A percentile compares a stretch with the other conserved stretches of the same genome.
phyloP scores from a whole-genome alignment of 2,888 invertebrate genomes.

The Oxyteleia sp. region DNA sequence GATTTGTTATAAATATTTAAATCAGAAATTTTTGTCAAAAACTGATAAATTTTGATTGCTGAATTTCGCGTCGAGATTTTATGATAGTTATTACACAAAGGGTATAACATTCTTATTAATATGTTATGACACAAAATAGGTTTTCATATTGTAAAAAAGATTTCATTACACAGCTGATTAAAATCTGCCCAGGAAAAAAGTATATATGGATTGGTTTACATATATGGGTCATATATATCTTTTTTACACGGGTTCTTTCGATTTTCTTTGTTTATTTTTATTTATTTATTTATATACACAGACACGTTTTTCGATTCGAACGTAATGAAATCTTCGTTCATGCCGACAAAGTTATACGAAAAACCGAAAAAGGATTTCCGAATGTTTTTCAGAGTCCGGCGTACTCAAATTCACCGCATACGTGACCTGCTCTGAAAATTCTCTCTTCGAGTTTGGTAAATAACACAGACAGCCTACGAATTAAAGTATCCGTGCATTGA shows the following conservation, averaged over 20 bases:
- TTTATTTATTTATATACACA: no score
- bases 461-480: slow-evolving; percentile 59
- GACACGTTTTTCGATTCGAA: slow-evolving; percentile 3
- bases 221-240: no score
- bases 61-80: no score
- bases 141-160: slow-evolving; percentile 13
- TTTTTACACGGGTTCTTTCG: no score
- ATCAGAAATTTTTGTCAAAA: no score
- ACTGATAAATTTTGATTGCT: no score
- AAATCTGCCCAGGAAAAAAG: no score
- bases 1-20: no score
- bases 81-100: neutral
- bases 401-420: slow-evolving; percentile 57
- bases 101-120: slow-evolving; percentile 13
- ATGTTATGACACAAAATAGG: slow-evolving; percentile 21
- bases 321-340: slow-evolving; percentile 25
- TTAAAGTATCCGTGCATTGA: slow-evolving; percentile 70
- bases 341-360: slow-evolving; percentile 3
- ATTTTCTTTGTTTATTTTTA: no score
- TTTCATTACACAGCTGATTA: slow-evolving; percentile 17
- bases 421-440: slow-evolving; percentile 82
- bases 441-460: slow-evolving; percentile 76
- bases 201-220: no score
- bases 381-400: slow-evolving; percentile 17
- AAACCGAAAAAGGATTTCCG: slow-evolving; percentile 11